Evolutionary conservation across 2,888 invertebrate species (phyloP).

Genomic region (Eupithecia tripunctaria): DNA sequence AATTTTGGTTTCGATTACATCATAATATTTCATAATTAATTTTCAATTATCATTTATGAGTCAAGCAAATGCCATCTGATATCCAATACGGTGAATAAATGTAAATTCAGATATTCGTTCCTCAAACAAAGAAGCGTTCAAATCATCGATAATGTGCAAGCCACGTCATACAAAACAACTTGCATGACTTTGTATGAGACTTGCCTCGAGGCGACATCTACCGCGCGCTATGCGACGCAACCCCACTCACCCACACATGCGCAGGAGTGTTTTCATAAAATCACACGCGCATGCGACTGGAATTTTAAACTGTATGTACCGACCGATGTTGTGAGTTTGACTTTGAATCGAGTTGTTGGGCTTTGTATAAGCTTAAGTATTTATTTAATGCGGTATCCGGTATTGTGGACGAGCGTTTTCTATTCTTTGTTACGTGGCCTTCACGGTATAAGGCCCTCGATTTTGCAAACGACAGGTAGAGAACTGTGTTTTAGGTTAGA

Average conservation of each 20-base stretch:
- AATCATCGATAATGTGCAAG: slow-evolving; percentile 8
- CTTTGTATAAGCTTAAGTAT: background rate
- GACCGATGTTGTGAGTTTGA: background rate
- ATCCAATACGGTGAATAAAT: background rate
- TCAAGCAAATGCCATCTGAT: background rate
- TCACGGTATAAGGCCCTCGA: background rate
- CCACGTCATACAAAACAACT: slow-evolving; percentile 7
- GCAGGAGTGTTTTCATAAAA: slow-evolving; percentile 62
- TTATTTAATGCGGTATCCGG: slow-evolving; percentile 2
- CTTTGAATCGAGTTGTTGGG: slow-evolving; percentile 3
- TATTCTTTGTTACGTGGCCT: background rate
- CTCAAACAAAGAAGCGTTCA: background rate
- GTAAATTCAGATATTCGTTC: background rate
- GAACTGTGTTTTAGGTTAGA: background rate
- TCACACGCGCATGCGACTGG: slow-evolving; percentile 60
- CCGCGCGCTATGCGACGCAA: slow-evolving; percentile 33
- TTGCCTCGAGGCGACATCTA: slow-evolving; percentile 41
- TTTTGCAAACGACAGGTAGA: background rate
- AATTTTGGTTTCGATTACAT: background rate
- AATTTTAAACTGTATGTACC: slow-evolving; percentile 51
- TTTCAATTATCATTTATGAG: background rate
- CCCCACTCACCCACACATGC: slow-evolving; percentile 26
- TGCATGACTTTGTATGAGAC: slow-evolving; percentile 11
- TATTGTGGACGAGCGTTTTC: background rate
- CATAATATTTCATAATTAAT: background rate